Conservation (phyloP, 2,113 vertebrate species). For the Aleadryas rufinucha region DNA sequence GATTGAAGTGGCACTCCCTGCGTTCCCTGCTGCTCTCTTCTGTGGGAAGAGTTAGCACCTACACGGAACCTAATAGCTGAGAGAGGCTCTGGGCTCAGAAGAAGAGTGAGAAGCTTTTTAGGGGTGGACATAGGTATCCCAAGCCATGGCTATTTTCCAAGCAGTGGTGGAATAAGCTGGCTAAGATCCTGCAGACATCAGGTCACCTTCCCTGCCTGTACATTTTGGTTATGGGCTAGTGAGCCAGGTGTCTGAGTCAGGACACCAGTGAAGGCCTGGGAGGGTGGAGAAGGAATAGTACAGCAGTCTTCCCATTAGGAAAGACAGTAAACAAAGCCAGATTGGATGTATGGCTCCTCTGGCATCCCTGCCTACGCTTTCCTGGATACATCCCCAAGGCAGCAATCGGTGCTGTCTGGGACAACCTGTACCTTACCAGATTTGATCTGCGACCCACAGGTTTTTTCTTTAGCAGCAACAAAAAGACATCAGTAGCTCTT, state of each 20-base stretch:
- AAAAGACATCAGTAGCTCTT: neutral
- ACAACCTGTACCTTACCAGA: neutral
- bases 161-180: neutral
- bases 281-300: neutral
- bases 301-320: neutral
- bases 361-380: neutral
- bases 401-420: neutral
- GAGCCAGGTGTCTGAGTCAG: neutral
- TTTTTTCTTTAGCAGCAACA: neutral
- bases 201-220: neutral
- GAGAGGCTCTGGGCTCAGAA: neutral
- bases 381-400: neutral
- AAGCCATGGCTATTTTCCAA: neutral
- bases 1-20: neutral
- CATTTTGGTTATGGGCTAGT: neutral
- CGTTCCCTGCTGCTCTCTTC: neutral
- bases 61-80: neutral
- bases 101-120: neutral
- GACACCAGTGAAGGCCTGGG: neutral
- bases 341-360: neutral
- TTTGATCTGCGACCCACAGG: neutral
- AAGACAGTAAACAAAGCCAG: neutral
- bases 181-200: neutral
- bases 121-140: neutral
- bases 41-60: neutral